Conservation (phyloP, 1,140 invertebrate genomes). For the Drosophila subobscura region DNA sequence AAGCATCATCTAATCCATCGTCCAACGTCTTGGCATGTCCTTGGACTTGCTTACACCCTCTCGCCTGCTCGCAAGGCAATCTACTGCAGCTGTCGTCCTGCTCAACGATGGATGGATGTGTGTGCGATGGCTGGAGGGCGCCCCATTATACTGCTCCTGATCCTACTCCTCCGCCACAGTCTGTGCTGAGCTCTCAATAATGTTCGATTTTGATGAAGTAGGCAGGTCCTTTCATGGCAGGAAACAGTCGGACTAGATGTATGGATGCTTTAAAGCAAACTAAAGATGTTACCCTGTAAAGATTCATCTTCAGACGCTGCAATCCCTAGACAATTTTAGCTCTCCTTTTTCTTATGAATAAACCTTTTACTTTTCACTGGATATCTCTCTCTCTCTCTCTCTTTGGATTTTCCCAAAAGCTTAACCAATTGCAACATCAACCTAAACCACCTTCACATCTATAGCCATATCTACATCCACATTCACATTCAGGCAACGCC, state of each 20-base stretch:
- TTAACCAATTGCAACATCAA: constrained; percentile 25
- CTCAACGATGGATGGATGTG: constrained; percentile 60
- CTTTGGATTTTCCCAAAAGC: not conserved
- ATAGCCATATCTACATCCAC: constrained; percentile 4
- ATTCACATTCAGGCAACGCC: constrained; percentile 7
- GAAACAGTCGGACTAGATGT: not conserved
- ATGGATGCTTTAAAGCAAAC: not conserved
- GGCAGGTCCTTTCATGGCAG: constrained; percentile 22
- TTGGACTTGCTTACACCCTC: constrained; percentile 45
- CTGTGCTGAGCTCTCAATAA: constrained; percentile 39
- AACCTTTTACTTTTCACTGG: no score
- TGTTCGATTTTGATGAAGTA: constrained; percentile 64
- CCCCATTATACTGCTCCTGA: constrained; percentile 26
- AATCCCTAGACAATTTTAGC: not conserved
- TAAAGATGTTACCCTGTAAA: no score
- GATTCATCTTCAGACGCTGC: not conserved
- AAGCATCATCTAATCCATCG: constrained; percentile 71
- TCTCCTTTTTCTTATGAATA: no score
- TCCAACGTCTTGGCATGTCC: constrained; percentile 65
- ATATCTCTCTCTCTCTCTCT: no score
- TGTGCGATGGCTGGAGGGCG: constrained; percentile 22
- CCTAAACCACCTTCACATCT: not conserved
- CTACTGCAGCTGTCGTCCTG: constrained; percentile 69
- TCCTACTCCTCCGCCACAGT: constrained; percentile 15
- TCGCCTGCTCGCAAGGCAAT: constrained; percentile 45